Base-by-base conservation (phyloP, 2,797 vertebrate species). In the Tarsius wallacei region DNA sequence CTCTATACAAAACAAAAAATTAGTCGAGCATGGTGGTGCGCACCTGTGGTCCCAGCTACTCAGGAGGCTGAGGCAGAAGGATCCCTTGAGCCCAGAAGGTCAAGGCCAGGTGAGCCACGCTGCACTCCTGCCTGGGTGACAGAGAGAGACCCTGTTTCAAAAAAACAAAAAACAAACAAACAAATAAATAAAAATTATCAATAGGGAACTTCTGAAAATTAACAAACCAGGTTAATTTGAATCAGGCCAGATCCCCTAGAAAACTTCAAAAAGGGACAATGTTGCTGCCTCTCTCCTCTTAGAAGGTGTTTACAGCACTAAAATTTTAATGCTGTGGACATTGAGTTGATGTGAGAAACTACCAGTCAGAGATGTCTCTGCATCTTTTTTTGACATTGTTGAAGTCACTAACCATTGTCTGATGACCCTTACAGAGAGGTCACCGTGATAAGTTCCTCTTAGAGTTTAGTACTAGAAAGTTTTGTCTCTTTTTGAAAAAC, bases 141-240 rank as follows among this genome's bases (percentile, higher is more conserved):
- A 63, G 59, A 63, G 24, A 10, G 26, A 28, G 24, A 63, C 26
- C 26, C 61, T 63, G 4, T 14, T 17, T 55, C 55, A 55, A 55
- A 55, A 55, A 17, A 55, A 55, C 4, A 1, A 55, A 16, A 17
- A 16, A 19, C 15, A 55, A 55, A 55, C 17, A 42, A 42, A 42
- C 0, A 42, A 42, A 42, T 42, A 42, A 42, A 42, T 15, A 57
- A 80, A 61, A 76, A 71, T 57, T 36, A 68, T n/a, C 64, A 42
- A 3, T 33, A 28, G 53, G 31, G 26, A 96, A 26, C 93, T 84
- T 96, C 61, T 96, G 55, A 95, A 93, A 97, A 89, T 80, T 85
- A 93, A 89, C 63, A 95, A 22, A 78, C 49, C 7, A 63, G 63
- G 53, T 80, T 96, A 28, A 81, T 36, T 53, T 88, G 15, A 90